Evolutionary conservation across 2,113 vertebrate species (phyloP).

Genomic region (Corydoras sp.): DNA sequence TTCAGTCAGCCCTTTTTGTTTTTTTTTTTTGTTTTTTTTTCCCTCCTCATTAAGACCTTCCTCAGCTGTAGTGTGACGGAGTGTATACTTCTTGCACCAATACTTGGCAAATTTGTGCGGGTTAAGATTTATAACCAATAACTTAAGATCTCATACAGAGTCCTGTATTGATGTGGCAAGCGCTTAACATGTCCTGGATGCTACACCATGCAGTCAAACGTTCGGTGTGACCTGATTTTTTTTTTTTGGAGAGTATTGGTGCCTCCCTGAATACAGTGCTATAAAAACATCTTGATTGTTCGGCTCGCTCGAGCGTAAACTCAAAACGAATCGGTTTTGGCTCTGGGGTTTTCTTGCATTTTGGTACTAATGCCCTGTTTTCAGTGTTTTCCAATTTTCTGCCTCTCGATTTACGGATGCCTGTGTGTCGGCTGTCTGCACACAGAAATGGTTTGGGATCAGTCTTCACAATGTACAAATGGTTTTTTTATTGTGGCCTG

Average conservation of each 20-base stretch:
- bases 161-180: too few relatives aligned
- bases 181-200: too few relatives aligned
- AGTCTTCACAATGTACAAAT: constrained; percentile 45
- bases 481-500: constrained; percentile 45
- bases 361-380: constrained; percentile 39
- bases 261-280: too few relatives aligned
- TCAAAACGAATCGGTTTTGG: too few relatives aligned
- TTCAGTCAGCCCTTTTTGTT: constrained; percentile 1
- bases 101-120: background rate
- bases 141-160: too few relatives aligned
- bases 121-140: too few relatives aligned
- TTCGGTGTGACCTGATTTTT: too few relatives aligned
- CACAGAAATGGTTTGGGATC: constrained; percentile 39
- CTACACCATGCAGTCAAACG: too few relatives aligned
- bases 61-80: constrained; percentile 66
- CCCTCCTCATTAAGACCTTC: constrained; percentile 47
- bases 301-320: too few relatives aligned
- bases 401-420: constrained; percentile 38
- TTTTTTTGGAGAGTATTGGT: too few relatives aligned
- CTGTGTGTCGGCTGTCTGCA: constrained; percentile 36
- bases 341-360: constrained; percentile 14
- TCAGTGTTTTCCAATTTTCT: constrained; percentile 29
- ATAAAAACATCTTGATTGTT: too few relatives aligned
- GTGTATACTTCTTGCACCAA: constrained; percentile 1
- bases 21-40: too few relatives aligned